Evolutionary conservation across 2,797 vertebrate genomes (phyloP).

Genomic region (Leptoclinus maculatus): DNA sequence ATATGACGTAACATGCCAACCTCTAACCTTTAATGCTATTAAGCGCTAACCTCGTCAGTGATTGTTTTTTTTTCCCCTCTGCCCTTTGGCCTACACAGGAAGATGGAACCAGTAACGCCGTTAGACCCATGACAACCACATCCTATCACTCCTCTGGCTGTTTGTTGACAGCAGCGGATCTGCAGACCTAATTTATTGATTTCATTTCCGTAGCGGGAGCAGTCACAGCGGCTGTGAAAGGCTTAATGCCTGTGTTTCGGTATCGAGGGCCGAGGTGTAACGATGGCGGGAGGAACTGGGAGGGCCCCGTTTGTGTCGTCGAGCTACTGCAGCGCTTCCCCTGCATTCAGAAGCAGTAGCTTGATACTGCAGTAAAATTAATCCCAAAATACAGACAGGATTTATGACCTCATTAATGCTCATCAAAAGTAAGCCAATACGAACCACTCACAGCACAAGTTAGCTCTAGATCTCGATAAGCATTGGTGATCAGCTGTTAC

Average conservation of each 20-base stretch:
- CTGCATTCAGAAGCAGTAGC: slow-evolving; percentile 13
- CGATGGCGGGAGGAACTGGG: slow-evolving; percentile 19
- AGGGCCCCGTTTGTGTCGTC: slow-evolving; percentile 14
- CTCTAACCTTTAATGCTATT: background rate
- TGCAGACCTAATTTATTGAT: slow-evolving; percentile 39
- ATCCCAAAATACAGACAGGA: slow-evolving; percentile 22
- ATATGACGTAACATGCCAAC: slow-evolving; percentile 3
- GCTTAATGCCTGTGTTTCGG: slow-evolving; percentile 28
- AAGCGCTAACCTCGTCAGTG: background rate
- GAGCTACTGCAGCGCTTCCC: slow-evolving; percentile 10
- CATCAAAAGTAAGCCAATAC: slow-evolving; percentile 3
- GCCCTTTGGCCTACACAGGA: slow-evolving; percentile 15
- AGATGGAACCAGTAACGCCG: slow-evolving; percentile 22
- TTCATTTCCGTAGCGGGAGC: slow-evolving; percentile 27
- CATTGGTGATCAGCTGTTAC: slow-evolving; percentile 6
- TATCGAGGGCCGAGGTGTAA: background rate
- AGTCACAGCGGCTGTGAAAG: background rate
- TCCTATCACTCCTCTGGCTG: slow-evolving; percentile 27
- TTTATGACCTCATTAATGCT: slow-evolving; percentile 12
- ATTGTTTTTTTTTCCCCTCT: background rate
- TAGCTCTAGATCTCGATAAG: background rate
- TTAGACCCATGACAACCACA: slow-evolving; percentile 26
- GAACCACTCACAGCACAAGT: background rate
- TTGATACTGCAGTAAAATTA: slow-evolving; percentile 20
- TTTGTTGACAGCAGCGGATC: slow-evolving; percentile 34